Evolutionary conservation across 1,140 invertebrate genomes (phyloP).

Genomic region (Apis dorsata): DNA sequence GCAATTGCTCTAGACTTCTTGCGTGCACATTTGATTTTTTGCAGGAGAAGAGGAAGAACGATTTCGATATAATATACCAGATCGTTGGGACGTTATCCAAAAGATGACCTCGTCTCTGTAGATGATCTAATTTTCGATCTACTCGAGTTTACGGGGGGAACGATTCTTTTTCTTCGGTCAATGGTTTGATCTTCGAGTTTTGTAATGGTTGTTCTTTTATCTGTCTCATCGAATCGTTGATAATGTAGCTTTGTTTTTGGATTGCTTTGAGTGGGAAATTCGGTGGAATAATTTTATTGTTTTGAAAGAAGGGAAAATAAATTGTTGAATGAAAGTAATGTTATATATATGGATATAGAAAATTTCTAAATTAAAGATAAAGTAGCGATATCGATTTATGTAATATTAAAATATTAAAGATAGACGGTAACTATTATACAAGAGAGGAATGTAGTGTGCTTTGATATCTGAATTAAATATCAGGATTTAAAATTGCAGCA

Average conservation of each 20-base stretch:
- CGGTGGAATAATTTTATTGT: no score
- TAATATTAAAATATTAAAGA: no score
- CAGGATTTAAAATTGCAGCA: no score
- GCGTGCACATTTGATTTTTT: slow-evolving; percentile 33
- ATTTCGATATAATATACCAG: slow-evolving; percentile 15
- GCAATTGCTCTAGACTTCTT: slow-evolving; percentile 14
- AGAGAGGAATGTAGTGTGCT: no score
- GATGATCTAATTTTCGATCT: slow-evolving; percentile 15
- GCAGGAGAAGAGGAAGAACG: not conserved
- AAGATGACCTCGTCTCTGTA: not conserved
- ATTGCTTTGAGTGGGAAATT: no score
- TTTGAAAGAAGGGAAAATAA: no score
- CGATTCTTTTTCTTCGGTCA: not conserved
- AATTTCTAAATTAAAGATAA: no score
- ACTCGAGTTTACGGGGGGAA: not conserved
- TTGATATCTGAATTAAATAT: no score
- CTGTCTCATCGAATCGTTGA: not conserved
- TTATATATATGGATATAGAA: no score
- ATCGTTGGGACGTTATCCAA: slow-evolving; percentile 15
- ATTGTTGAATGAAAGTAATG: no score
- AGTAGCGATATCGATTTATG: no score
- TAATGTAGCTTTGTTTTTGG: not conserved
- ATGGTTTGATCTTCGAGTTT: not conserved
- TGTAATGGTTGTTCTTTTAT: not conserved
- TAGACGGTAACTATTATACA: no score